A percentile compares a stretch with the other conserved stretches of the same genome.
These are phyloP conservation scores for Bombus cullumanus DNA, from an alignment of 1,140 invertebrate genomes.

Conservation along the genomic window DNA sequence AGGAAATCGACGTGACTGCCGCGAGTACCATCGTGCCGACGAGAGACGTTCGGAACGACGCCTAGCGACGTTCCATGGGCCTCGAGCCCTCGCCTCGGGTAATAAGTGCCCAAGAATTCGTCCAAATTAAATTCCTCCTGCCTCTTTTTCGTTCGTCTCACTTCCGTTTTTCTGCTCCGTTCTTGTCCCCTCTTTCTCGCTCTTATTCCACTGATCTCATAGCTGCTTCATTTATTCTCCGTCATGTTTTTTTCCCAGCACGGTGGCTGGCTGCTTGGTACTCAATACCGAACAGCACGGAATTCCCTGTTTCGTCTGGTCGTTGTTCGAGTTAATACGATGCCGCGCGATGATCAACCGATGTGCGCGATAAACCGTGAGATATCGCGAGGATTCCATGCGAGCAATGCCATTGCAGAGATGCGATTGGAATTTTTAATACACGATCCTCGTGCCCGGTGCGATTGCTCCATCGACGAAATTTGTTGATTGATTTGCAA, in stretches of 20 bases:
- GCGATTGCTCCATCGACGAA: background rate
- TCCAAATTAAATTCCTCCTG: conserved; percentile 75
- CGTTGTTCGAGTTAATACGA: conserved; percentile 20
- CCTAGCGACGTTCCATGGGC: conserved; percentile 57
- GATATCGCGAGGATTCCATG: conserved; percentile 37
- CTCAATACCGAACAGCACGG: conserved; percentile 17
- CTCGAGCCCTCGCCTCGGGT: conserved; percentile 43
- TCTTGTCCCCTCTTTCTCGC: no score
- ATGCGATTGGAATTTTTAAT: conserved; percentile 38
- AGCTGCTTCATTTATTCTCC: no score
- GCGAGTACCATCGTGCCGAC: conserved; percentile 26
- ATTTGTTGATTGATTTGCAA: background rate
- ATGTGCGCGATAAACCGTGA: conserved; percentile 14
- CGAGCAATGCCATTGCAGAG: background rate
- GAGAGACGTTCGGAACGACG: conserved; percentile 55
- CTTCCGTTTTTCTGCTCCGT: background rate
- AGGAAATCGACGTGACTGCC: conserved; percentile 21
- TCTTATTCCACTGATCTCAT: background rate
- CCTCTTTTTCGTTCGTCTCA: conserved; percentile 47
- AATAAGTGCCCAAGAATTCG: conserved; percentile 76
- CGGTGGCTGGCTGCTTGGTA: background rate
- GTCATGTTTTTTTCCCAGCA: background rate
- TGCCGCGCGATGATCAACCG: background rate
- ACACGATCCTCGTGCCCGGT: background rate
- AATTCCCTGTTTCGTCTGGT: conserved; percentile 8